These are phyloP conservation scores for Hemicentrotus pulcherrimus DNA, from an alignment of 35 echinoderm and acorn worm genomes.

Conservation along the genomic window DNA sequence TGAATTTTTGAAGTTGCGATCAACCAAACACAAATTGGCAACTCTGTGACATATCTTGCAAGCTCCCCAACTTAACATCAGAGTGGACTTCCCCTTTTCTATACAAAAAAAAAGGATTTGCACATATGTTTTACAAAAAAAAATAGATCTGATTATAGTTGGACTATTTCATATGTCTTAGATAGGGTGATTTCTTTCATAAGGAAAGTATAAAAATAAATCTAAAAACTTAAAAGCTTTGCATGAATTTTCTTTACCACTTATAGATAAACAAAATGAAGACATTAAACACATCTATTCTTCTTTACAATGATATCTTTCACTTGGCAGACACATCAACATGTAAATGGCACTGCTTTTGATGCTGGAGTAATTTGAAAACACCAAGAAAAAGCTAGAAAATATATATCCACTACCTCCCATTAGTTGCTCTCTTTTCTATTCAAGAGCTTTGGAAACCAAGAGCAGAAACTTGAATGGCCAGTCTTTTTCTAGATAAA, in stretches of 20 bases:
- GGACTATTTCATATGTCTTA: neutral
- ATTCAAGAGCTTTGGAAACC: no score
- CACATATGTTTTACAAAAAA: neutral
- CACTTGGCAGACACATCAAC: neutral
- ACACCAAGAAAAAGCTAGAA: neutral
- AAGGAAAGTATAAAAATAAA: neutral
- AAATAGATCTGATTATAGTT: neutral
- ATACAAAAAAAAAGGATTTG: no score
- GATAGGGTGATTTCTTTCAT: neutral
- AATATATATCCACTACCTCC: neutral
- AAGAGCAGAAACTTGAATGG: no score
- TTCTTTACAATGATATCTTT: neutral
- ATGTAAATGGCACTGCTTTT: neutral
- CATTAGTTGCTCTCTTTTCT: no score
- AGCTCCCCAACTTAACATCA: no score
- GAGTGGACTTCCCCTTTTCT: no score
- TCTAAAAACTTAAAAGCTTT: neutral
- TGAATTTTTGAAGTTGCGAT: no score
- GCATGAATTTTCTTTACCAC: neutral
- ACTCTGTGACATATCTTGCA: no score
- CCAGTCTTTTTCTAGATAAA: no score
- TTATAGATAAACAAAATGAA: neutral
- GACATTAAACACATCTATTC: neutral
- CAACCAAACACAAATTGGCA: no score
- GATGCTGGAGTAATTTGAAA: neutral